phyloP scores from a whole-genome alignment of 2,113 vertebrate genomes.

The Sapayoa aenigma region DNA sequence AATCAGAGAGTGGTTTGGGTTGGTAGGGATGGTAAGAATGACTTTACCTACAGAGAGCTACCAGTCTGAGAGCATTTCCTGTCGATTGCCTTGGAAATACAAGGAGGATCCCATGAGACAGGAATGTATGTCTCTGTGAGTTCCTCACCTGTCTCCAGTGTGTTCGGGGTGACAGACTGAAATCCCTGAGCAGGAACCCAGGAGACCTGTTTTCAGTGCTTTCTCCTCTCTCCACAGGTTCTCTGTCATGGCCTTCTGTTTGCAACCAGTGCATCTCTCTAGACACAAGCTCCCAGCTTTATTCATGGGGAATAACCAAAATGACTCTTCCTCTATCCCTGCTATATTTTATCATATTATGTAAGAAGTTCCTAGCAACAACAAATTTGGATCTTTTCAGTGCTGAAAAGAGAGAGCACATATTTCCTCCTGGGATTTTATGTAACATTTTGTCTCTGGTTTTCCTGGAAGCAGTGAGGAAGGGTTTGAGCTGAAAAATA shows the following conservation, averaged over 20 bases:
- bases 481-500: not conserved
- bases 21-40: not conserved
- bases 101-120: fast-evolving
- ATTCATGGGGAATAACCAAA: not conserved
- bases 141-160: not conserved
- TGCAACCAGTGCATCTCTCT: fast-evolving
- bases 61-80: not conserved
- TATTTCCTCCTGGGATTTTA: not conserved
- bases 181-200: not conserved
- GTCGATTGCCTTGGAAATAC: not conserved
- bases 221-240: not conserved
- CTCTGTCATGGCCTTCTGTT: not conserved
- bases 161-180: not conserved
- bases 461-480: not conserved
- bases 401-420: not conserved
- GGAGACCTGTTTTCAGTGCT: not conserved
- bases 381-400: not conserved
- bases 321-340: not conserved
- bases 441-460: not conserved
- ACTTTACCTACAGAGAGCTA: not conserved
- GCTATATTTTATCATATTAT: not conserved
- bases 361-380: not conserved
- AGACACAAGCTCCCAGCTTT: not conserved
- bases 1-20: not conserved
- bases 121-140: not conserved